Base-by-base conservation (phyloP, 2,797 vertebrate genomes). In the Nasua narica region DNA sequence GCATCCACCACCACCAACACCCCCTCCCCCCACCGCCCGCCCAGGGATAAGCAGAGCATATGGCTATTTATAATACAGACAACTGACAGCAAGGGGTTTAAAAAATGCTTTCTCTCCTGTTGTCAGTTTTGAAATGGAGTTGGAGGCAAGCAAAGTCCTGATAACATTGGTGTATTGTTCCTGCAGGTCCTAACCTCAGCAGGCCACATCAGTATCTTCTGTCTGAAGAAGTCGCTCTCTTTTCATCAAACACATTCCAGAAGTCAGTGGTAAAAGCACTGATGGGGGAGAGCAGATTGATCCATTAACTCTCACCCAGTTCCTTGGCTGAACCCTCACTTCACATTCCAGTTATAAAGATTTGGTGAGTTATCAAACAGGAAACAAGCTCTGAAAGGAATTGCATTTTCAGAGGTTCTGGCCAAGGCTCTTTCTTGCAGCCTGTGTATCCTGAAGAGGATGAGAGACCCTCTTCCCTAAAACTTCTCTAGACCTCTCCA, bases 181-280 rank as follows among this genome's bases (percentile, higher is more conserved):
- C 4, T 97, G 95, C 97, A 98, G 98, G 98, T 98, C 98, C 97
- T 98, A 98, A 98, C 98, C 98, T 98, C 98, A 97, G 98, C 97
- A 98, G 98, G 98, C 97, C 98, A 96, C 98, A 98, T 98, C 98
- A 98, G 98, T 99, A 98, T 98, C 98, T 98, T 98, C 98, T 98
- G 98, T 98, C 98, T 98, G 98, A 98, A 98, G 98, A 98, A 98
- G 98, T 98, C 97, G 96, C 98, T 98, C 98, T 99, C 99, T 99
- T 99, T 99, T 99, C 99, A 99, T 99, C 99, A 99, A 98, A 98
- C 98, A 99, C 99, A 99, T 99, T 99, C 99, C 99, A 99, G 98
- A 99, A 99, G 99, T 99, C 99, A 99, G 98, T 96, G 98, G 99
- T 99, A 99, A 99, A 99, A 99, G 99, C 99, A 98, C 98, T 98